Percentiles rank a stretch among this genome's conserved stretches.
phyloP scores from a whole-genome alignment of 2,797 vertebrate genomes.

The Lophius americanus region DNA sequence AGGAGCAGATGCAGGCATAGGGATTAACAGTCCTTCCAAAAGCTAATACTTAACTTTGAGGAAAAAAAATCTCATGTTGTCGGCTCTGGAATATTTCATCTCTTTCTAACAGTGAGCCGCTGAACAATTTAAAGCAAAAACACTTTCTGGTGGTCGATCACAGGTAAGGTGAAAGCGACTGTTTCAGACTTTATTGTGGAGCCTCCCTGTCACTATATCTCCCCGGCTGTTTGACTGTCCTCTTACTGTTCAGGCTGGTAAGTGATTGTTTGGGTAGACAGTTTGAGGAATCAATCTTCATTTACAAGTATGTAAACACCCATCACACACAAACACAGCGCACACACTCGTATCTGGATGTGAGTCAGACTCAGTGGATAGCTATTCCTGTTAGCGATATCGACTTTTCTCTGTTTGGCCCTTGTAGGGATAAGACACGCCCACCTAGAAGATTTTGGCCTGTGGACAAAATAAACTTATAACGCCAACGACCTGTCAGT shows the following conservation, averaged over 20 bases:
- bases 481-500: conserved; percentile 30
- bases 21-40: too few species aligned
- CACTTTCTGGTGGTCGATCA: conserved; percentile 22
- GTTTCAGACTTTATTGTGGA: conserved; percentile 29
- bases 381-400: conserved; percentile 43
- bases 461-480: conserved; percentile 42
- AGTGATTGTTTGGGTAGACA: conserved; percentile 53
- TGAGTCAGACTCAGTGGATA: conserved; percentile 36
- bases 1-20: too few species aligned
- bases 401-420: conserved; percentile 26
- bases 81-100: neutral
- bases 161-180: conserved; percentile 37
- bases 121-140: conserved; percentile 23
- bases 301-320: conserved; percentile 64
- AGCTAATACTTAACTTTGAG: too few species aligned
- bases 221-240: conserved; percentile 17
- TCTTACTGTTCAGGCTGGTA: conserved; percentile 22
- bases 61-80: neutral
- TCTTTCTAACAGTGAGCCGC: neutral
- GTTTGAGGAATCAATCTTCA: conserved; percentile 63
- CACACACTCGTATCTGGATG: conserved; percentile 35
- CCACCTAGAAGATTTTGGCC: conserved; percentile 37
- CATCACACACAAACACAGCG: conserved; percentile 35
- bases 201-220: conserved; percentile 16
- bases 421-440: conserved; percentile 48